A percentile compares a stretch with the other conserved stretches of the same genome.
Conservation (phyloP, 2,113 vertebrate genomes). For the Zosterops hypoxanthus region DNA sequence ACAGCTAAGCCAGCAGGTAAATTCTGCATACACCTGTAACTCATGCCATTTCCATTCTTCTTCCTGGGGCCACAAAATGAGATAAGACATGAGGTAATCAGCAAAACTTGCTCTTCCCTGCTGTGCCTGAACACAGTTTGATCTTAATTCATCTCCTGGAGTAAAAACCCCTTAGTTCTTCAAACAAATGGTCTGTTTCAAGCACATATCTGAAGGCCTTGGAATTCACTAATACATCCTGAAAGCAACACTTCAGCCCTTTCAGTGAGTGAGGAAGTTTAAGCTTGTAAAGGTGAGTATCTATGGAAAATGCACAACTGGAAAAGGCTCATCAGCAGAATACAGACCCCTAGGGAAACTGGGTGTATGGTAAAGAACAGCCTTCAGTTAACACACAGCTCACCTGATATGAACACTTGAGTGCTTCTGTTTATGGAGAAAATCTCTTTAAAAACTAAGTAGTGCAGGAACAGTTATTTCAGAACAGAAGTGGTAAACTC, state of each 20-base stretch:
- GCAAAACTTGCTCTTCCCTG: background rate
- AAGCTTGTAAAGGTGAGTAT: background rate
- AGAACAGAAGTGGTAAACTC: background rate
- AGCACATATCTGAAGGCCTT: background rate
- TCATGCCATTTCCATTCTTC: background rate
- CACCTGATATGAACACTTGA: background rate
- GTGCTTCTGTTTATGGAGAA: background rate
- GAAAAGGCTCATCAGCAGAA: background rate
- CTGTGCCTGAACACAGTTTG: background rate
- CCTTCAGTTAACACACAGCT: background rate
- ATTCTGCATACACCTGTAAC: background rate
- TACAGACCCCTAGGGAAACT: background rate
- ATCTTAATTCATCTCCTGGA: background rate
- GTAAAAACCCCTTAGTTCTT: background rate
- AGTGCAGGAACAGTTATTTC: background rate
- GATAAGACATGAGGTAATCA: background rate
- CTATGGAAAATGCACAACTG: background rate
- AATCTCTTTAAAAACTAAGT: background rate
- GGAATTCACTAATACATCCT: background rate
- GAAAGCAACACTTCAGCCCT: background rate
- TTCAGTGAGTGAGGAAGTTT: background rate
- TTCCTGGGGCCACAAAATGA: background rate
- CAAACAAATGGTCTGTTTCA: background rate
- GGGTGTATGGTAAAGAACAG: background rate
- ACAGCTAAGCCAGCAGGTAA: background rate